Conservation (phyloP, 2,888 invertebrate genomes). For the Chymomyza amoena region DNA sequence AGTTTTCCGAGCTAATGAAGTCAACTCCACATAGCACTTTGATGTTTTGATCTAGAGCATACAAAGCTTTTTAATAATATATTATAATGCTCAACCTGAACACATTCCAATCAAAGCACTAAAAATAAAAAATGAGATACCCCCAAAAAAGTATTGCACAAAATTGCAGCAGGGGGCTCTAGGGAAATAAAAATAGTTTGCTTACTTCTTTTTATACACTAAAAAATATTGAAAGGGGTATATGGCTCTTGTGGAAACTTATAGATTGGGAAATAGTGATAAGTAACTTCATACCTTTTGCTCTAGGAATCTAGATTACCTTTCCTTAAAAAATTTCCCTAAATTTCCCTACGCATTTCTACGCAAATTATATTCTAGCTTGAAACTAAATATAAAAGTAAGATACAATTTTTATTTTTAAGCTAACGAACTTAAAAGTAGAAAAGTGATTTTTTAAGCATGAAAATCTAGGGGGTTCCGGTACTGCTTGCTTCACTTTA, state of each 20-base stretch:
- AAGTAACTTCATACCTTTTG: too few relatives aligned
- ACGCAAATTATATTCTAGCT: too few relatives aligned
- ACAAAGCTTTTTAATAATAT: not conserved
- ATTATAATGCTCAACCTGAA: not conserved
- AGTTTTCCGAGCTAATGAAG: not conserved
- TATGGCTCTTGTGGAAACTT: not conserved
- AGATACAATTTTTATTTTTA: too few relatives aligned
- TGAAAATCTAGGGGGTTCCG: too few relatives aligned
- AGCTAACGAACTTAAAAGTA: too few relatives aligned
- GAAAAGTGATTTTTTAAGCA: too few relatives aligned
- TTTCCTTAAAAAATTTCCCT: too few relatives aligned
- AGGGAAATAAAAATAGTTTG: constrained; percentile 64
- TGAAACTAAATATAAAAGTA: too few relatives aligned
- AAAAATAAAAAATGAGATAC: constrained; percentile 10
- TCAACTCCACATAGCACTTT: not conserved
- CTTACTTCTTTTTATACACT: not conserved
- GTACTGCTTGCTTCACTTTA: too few relatives aligned
- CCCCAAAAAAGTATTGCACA: constrained; percentile 9
- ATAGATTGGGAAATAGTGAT: not conserved
- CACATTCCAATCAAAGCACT: not conserved
- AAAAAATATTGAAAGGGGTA: not conserved
- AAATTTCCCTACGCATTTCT: too few relatives aligned
- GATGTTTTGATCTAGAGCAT: not conserved
- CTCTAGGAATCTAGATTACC: too few relatives aligned
- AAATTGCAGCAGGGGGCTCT: constrained; percentile 55